Evolutionary conservation across 2,888 invertebrate genomes (phyloP), one percentile per base, ranked within the genome.

Genomic region (Stictocephala bisonia): DNA sequence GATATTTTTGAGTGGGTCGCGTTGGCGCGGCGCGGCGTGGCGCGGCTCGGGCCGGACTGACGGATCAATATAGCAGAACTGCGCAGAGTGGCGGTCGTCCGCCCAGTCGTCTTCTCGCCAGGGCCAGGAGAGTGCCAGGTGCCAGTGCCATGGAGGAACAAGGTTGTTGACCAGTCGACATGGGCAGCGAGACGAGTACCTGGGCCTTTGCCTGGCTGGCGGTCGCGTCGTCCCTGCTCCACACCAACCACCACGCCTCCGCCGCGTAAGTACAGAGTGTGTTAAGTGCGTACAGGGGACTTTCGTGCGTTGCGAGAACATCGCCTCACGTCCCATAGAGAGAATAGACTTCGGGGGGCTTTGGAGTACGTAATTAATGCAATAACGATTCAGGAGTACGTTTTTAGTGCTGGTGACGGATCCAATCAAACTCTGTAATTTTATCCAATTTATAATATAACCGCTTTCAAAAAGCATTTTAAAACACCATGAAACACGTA

Each of bases 201-300:
- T 75, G 71, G 69, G 73, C 60, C 58, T 48, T 72, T 22, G 70
- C 73, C 56, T 72, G 72, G 72, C 53, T 72, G 72, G 72, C 72
- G 53, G 72, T 72, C 70, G 29, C 56, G 60, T 70, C 72, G 41
- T 58, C 73, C 11, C 75, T 73, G 53, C 75, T 75, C 31, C 44
- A 60, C 22, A 60, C 60, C 60, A 35, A 60, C 60, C 60, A 60
- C 40, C 60, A 60, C 73, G 75, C 68, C 53, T 58, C 48, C 26
- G 75, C 75, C 66, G 75, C 71, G 75, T 75, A 53, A 75, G 75
- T 75, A 74, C 67, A n/a, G n/a, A n/a, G n/a, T n/a, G n/a, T n/a
- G n/a, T n/a, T n/a, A n/a, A n/a, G n/a, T n/a, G n/a, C n/a, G n/a
- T n/a, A n/a, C n/a, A n/a, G n/a, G n/a, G n/a, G n/a, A n/a, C n/a